Evolutionary conservation across 2,888 invertebrate species (phyloP), one percentile per base, ranked within the genome.

Genomic region (Pecten maximus): DNA sequence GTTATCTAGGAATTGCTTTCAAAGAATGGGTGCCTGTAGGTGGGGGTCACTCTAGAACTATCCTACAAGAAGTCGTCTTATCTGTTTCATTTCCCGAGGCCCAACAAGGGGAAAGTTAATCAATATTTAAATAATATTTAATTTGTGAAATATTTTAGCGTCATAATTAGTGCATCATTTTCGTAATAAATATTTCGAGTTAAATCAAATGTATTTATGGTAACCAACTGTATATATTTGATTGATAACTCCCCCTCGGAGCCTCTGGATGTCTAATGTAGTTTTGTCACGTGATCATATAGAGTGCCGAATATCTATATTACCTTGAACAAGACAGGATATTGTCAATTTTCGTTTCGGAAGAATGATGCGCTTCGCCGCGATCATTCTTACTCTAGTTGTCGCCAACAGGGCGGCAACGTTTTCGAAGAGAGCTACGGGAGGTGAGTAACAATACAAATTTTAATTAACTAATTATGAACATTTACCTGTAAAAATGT

Each of bases 401-500:
- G 88, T 90, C 89, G 91, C 91, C 91, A 87, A 87, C 48, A 87
- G 74, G 91, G 91, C 91, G 91, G 91, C 87, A 88, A 90, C 87
- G n/a, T 87, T 92, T 92, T 92, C 91, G 91, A 92, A 87, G 54
- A 90, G 91, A 89, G 90, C 90, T 87, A 48, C 60, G 19, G 87
- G 89, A 91, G 89, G 91, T 89, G 88, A 74, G 74, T 12, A 15
- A 60, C 23, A n/a, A n/a, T n/a, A n/a, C n/a, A n/a, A n/a, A n/a
- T n/a, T n/a, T n/a, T n/a, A n/a, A n/a, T n/a, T n/a, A n/a, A n/a
- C n/a, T n/a, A n/a, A n/a, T n/a, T n/a, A n/a, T n/a, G n/a, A n/a
- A n/a, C n/a, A n/a, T n/a, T n/a, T n/a, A n/a, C n/a, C n/a, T n/a
- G n/a, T n/a, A n/a, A n/a, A n/a, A n/a, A n/a, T n/a, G n/a, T n/a